These are phyloP conservation scores for Typhlichthys eigenmanni DNA, from an alignment of 2,797 vertebrate species.

Conservation along the genomic window DNA sequence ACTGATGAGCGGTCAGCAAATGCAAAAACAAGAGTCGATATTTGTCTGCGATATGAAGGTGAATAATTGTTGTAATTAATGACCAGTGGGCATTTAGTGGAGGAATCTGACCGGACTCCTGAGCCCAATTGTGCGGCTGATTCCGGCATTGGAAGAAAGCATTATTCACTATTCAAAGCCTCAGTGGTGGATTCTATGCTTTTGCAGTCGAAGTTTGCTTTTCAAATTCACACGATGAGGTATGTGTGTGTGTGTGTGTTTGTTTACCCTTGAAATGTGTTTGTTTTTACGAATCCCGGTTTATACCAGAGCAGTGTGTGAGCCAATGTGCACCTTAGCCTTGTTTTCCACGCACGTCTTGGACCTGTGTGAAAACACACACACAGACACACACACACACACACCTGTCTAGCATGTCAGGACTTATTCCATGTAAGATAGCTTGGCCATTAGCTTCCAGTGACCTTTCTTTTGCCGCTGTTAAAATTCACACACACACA, in stretches of 20 bases:
- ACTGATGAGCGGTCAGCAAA: conserved; percentile 32
- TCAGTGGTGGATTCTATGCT: conserved; percentile 14
- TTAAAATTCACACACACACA: conserved; percentile 29
- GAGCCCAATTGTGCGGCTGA: conserved; percentile 47
- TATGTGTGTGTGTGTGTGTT: conserved; percentile 9
- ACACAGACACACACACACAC: conserved; percentile 45
- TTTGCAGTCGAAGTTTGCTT: conserved; percentile 10
- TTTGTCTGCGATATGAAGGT: conserved; percentile 68
- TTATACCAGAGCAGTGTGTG: background rate
- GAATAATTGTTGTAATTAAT: conserved; percentile 82
- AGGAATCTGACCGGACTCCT: conserved; percentile 48
- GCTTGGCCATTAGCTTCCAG: conserved; percentile 71
- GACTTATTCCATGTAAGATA: conserved; percentile 73
- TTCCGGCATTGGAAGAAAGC: conserved; percentile 32
- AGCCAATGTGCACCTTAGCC: conserved; percentile 8
- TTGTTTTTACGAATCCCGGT: background rate
- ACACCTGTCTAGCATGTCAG: conserved; percentile 73
- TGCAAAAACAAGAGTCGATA: conserved; percentile 67
- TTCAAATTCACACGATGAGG: conserved; percentile 14
- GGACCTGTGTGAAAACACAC: conserved; percentile 6
- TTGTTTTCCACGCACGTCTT: conserved; percentile 67
- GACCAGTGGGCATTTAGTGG: conserved; percentile 70
- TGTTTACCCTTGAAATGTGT: conserved; percentile 2
- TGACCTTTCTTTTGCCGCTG: conserved; percentile 69
- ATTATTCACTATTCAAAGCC: conserved; percentile 46